A percentile compares a stretch with the other conserved stretches of the same genome.
Conservation (phyloP, 2,113 vertebrate species). For the Emydura subglobosa region DNA sequence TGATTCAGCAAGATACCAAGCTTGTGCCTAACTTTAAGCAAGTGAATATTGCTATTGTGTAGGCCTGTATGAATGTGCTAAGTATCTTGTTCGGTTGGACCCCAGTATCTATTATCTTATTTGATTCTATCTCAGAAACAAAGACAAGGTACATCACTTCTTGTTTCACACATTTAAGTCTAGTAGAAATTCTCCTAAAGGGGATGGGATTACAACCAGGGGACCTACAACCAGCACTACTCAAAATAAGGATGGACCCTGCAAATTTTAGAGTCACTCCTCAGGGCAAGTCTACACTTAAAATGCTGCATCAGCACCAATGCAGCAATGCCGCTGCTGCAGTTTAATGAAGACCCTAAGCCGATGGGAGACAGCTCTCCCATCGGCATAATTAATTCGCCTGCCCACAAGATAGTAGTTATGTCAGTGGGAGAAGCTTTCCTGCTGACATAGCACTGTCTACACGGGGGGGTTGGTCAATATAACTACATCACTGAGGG, state of each 20-base stretch:
- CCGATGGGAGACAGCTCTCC: neutral
- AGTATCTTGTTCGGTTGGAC: neutral
- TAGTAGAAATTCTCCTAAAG: neutral
- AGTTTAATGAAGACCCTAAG: neutral
- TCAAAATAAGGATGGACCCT: neutral
- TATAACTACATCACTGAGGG: neutral
- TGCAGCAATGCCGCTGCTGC: neutral
- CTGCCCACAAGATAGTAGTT: neutral
- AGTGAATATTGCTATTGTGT: neutral
- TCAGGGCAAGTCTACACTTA: neutral
- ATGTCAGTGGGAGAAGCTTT: neutral
- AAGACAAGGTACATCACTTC: neutral
- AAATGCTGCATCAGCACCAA: neutral
- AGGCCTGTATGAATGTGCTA: neutral
- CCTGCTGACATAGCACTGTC: neutral
- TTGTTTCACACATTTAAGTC: neutral
- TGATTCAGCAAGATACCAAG: neutral
- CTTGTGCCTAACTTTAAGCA: neutral
- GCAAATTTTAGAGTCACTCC: neutral
- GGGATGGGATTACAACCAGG: neutral
- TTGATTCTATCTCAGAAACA: neutral
- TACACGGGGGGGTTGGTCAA: neutral
- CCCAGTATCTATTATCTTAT: neutral
- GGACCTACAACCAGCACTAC: neutral
- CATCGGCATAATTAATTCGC: neutral